A percentile compares a stretch with the other conserved stretches of the same genome.
Evolutionary conservation across 2,797 vertebrate genomes (phyloP).

Genomic region (Myiothlypis coronata): DNA sequence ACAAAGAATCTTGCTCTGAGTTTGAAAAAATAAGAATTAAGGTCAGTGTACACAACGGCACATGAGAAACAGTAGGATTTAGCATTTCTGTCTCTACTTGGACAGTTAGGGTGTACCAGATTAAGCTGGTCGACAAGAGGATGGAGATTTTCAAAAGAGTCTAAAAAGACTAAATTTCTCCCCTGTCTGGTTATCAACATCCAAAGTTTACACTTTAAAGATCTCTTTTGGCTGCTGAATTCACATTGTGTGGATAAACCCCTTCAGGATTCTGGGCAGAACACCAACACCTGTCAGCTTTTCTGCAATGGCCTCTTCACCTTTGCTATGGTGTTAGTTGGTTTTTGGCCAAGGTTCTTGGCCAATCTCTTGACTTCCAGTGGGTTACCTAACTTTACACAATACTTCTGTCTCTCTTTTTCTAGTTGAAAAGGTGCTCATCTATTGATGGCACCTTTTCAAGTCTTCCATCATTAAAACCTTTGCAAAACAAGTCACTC

Average conservation of each 20-base stretch:
- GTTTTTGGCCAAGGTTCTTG: background rate
- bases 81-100: background rate
- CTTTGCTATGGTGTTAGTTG: background rate
- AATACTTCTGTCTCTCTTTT: background rate
- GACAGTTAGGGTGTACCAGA: background rate
- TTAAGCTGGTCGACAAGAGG: background rate
- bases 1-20: background rate
- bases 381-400: background rate
- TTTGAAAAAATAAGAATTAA: background rate
- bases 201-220: background rate
- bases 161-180: background rate
- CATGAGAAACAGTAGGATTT: background rate
- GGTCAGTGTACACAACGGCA: background rate
- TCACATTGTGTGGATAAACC: background rate
- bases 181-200: background rate
- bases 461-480: background rate
- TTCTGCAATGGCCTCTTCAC: background rate
- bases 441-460: background rate
- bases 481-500: background rate
- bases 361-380: background rate
- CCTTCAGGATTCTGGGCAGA: background rate
- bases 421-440: background rate
- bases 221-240: background rate
- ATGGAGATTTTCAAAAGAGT: background rate
- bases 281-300: rapidly evolving